phyloP scores from a whole-genome alignment of 2,113 vertebrate genomes.

The Bubo blakistoni region DNA sequence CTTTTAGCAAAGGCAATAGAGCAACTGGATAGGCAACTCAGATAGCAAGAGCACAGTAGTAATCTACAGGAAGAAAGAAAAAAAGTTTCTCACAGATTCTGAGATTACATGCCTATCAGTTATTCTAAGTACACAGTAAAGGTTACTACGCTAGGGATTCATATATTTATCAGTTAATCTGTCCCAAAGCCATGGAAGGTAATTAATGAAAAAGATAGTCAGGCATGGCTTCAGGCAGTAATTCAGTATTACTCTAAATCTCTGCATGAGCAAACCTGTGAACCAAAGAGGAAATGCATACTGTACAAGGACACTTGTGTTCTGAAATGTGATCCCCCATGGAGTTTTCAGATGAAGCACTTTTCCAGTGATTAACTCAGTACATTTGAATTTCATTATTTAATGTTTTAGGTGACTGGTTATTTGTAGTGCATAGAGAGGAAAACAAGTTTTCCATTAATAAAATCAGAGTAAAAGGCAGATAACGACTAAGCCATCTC shows the following conservation, averaged over 20 bases:
- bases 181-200: conserved; percentile 54
- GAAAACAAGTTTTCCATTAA: conserved; percentile 50
- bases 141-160: conserved; percentile 25
- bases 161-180: conserved; percentile 60
- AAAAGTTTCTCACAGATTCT: not conserved
- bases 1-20: not conserved
- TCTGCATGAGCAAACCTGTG: conserved; percentile 47
- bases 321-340: conserved; percentile 39
- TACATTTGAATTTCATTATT: conserved; percentile 58
- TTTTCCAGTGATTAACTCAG: conserved; percentile 61
- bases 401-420: conserved; percentile 52
- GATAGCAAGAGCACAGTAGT: not conserved
- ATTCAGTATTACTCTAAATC: conserved; percentile 59
- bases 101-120: not conserved
- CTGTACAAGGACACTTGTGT: conserved; percentile 49
- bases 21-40: not conserved
- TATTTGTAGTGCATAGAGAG: conserved; percentile 21
- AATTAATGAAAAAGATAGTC: conserved; percentile 64
- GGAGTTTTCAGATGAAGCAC: conserved; percentile 50
- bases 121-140: conserved; percentile 18
- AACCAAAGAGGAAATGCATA: conserved; percentile 55
- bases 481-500: not conserved
- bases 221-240: conserved; percentile 61
- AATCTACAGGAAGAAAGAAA: not conserved
- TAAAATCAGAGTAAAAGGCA: conserved; percentile 35